Evolutionary conservation across 2,888 invertebrate genomes (phyloP).

Genomic region (Hermodice carunculata): DNA sequence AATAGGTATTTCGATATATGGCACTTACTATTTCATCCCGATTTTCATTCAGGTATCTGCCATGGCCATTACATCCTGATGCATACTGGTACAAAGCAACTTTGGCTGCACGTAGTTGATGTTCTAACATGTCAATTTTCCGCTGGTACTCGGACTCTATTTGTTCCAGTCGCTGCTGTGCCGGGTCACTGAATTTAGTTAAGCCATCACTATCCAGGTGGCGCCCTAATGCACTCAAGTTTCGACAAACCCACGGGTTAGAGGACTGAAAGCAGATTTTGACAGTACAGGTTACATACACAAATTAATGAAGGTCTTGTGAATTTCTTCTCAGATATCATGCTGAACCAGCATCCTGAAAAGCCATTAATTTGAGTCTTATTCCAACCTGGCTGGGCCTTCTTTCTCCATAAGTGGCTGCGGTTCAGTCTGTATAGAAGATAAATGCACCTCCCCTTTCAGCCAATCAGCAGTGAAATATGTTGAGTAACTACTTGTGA

Average conservation of each 20-base stretch:
- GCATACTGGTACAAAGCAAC: conserved; percentile 76
- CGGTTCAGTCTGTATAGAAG: too few species aligned
- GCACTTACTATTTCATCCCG: conserved; percentile 33
- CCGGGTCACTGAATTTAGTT: conserved; percentile 79
- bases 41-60: conserved; percentile 10
- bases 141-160: conserved; percentile 75
- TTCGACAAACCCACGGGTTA: conserved; percentile 10
- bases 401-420: too few species aligned
- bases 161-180: conserved; percentile 84
- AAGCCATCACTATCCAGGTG: conserved; percentile 75
- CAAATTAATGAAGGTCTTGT: too few species aligned
- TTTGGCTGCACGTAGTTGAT: conserved; percentile 83
- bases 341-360: too few species aligned
- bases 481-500: too few species aligned
- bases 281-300: too few species aligned
- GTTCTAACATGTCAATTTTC: conserved; percentile 82
- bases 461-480: too few species aligned
- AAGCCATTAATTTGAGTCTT: too few species aligned
- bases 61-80: conserved; percentile 45
- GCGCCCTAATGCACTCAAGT: conserved; percentile 24
- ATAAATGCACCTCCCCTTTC: too few species aligned
- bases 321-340: too few species aligned
- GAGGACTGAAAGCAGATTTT: too few species aligned
- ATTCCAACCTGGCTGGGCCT: too few species aligned
- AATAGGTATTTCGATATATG: not conserved